Evolutionary conservation across 1,140 invertebrate genomes (phyloP).

Genomic region (Tetramorium simillimum): DNA sequence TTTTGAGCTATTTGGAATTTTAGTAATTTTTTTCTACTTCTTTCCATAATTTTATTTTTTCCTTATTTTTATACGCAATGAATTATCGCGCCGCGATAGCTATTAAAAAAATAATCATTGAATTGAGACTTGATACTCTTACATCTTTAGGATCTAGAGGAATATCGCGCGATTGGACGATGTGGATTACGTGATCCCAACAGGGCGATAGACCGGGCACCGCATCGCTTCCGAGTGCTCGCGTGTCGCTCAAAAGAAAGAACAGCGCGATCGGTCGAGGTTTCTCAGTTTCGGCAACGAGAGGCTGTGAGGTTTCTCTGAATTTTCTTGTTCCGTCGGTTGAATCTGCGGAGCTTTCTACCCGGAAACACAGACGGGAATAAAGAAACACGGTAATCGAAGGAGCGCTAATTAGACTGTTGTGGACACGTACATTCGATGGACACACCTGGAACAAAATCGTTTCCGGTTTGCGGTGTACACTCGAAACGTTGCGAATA

Average conservation of each 20-base stretch:
- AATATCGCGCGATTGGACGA: constrained; percentile 76
- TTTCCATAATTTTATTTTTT: not conserved
- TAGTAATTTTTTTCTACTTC: not conserved
- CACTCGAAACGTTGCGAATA: constrained; percentile 71
- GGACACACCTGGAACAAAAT: constrained; percentile 11
- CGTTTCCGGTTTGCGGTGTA: constrained; percentile 16
- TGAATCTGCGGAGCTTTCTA: not conserved
- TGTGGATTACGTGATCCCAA: constrained; percentile 74
- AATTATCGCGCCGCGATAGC: not conserved
- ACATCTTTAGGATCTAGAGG: constrained; percentile 77
- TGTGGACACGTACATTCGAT: not conserved
- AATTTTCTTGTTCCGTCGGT: not conserved
- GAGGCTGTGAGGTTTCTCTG: not conserved
- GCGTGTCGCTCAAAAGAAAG: constrained; percentile 59
- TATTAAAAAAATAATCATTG: not conserved
- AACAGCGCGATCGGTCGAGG: constrained; percentile 61
- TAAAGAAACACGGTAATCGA: not conserved
- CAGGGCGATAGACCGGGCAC: constrained; percentile 71
- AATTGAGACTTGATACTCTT: not conserved
- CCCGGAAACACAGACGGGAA: not conserved
- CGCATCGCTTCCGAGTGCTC: constrained; percentile 29
- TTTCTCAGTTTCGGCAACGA: not conserved
- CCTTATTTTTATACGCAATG: not conserved
- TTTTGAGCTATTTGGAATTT: not conserved
- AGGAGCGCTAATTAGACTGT: not conserved